Evolutionary conservation across 1,140 invertebrate genomes (phyloP), one percentile per base, ranked within the genome.

Genomic region (Aporrectodea caliginosa): DNA sequence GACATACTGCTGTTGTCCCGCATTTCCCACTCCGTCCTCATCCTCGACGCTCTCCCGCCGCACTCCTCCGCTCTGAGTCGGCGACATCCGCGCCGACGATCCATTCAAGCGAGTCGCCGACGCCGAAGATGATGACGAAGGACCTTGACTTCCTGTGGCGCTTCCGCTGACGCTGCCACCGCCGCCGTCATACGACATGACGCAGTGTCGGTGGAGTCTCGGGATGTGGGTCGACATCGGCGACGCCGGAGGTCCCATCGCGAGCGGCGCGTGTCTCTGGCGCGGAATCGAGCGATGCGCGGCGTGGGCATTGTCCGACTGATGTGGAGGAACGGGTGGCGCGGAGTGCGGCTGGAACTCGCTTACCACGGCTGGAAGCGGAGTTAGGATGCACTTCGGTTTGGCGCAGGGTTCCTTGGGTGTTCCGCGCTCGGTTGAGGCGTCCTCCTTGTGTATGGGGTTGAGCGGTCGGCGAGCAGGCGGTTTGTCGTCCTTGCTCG

Each of bases 1-100:
- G 76, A 92, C 90, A 84, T 92, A 91, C 83, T 91, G 78, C 35
- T 80, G 78, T 29, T 81, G 76, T 12, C 43, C 35, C 0, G 29
- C n/a, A 32, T 14, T 33, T 27, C 1, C 35, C 2, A 30, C 35
- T 74, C 29, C 73, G 1, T 76, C 75, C 22, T 76, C 43, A 35
- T 27, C 31, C n/a, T 29, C 70, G 70, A 29, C 70, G 27, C n/a
- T 32, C 12, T 72, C 70, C 70, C n/a, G n/a, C 70, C n/a, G n/a
- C 27, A 14, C 6, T 14, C 14, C 27, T 68, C 27, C 58, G 27
- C 6, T 32, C n/a, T 6, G 29, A 30, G 31, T 27, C 29, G 35
- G 58, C 33, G 75, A 58, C 35, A 43, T 30, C 14, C 30, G 58
- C 82, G 81, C 16, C 81, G 80, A 0, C 80, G 80, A 69, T 71